Evolutionary conservation across 2,888 invertebrate species (phyloP), one percentile per base, ranked within the genome.

Genomic region (Ophioninae sp.): DNA sequence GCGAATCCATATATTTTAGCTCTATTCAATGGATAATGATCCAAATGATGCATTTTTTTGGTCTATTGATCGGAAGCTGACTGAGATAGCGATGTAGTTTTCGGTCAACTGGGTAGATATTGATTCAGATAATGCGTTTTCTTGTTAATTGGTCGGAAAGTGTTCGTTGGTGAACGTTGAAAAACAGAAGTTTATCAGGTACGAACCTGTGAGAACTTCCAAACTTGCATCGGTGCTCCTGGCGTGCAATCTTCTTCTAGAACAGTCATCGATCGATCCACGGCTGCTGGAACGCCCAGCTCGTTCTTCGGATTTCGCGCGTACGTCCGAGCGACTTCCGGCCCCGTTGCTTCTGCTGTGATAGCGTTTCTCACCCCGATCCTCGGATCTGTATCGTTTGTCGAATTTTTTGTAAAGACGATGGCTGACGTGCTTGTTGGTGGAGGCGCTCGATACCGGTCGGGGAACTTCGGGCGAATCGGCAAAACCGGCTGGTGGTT

Each of bases 401-500:
- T 96, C 96, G 90, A 95, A 94, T 92, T 96, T 97, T 93, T 96
- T 97, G 91, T 96, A 97, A 39, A 97, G 92, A 39, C 95, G 94
- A 94, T 89, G 95, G 94, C 87, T 86, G 82, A 90, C 86, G 85
- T 93, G 93, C 73, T 93, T 92, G 70, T 91, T 85, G 69, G 86
- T 87, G 86, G 88, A 91, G 87, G 93, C 89, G 20, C 90, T 86
- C 41, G 88, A 62, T 8, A 87, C 87, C 1, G 89, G 85, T n/a
- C 92, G 88, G 10, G 92, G 91, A 8, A 93, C 93, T 85, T 94
- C 94, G 6, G 97, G 97, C 0, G 97, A 97, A 92, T 98, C 97
- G 7, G 97, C 97, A 91, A 97, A 98, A 64, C 97, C 97, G 20
- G 97, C 97, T 1, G 97, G 97, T 0, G 97, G 97, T 89, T 97